Percentiles rank a stretch among this genome's conserved stretches.
Evolutionary conservation across 2,797 vertebrate species (phyloP).

Genomic region (Hemitrygon akajei): DNA sequence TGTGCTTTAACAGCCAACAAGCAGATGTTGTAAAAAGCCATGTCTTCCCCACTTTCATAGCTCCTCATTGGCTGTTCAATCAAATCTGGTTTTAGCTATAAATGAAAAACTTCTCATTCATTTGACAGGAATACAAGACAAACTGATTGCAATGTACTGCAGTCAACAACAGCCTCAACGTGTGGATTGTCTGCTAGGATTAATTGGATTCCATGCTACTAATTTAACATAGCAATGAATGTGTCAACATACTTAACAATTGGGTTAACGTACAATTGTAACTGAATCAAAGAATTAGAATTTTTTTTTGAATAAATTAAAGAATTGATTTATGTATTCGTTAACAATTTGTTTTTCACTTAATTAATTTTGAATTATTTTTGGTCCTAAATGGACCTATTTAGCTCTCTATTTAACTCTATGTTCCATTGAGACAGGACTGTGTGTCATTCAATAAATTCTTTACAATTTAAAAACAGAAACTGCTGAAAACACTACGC

Average conservation of each 20-base stretch:
- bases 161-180: background rate
- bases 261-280: background rate
- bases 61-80: no score
- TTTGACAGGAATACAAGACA: background rate
- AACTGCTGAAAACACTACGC: no score
- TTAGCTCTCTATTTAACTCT: background rate
- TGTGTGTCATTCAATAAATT: background rate
- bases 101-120: background rate
- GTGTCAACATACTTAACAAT: background rate
- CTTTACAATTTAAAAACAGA: background rate
- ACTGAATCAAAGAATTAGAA: constrained; percentile 14
- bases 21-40: background rate
- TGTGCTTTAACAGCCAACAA: background rate
- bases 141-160: background rate
- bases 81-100: background rate
- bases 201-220: background rate
- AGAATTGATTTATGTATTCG: background rate
- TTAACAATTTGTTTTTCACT: constrained; percentile 26
- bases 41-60: background rate
- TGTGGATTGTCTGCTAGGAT: background rate
- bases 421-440: background rate
- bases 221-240: background rate
- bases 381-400: background rate
- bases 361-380: constrained; percentile 18
- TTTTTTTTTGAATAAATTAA: constrained; percentile 24